Evolutionary conservation across 2,888 invertebrate genomes (phyloP), one percentile per base, ranked within the genome.

Genomic region (Neuroscelio doddi): DNA sequence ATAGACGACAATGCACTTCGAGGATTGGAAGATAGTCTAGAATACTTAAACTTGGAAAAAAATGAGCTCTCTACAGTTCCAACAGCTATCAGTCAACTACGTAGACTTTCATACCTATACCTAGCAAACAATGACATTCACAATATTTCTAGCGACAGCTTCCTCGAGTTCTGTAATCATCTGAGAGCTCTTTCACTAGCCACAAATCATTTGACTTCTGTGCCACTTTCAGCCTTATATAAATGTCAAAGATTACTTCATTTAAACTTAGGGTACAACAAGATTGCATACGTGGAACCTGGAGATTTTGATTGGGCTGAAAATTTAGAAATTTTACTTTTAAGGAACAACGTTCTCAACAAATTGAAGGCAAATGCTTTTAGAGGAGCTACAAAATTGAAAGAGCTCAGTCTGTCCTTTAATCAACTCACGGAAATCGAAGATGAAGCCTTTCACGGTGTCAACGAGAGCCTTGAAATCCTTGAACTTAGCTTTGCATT

Each of bases 331-430:
- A 95, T 94, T 70, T 88, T 96, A 64, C 88, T 95, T 72, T 86
- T 96, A 74, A 89, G 93, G 67, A 95, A 95, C 85, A 96, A 96
- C 83, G 90, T 92, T 82, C 90, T 96, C 70, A 91, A 92, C 27
- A 90, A 85, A 55, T 75, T 88, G 5, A 76, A 76, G 47, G 71
- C 78, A 0, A 70, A 79, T 14, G 74, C 80, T 9, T 84, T 84
- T 55, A 74, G 71, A 56, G 90, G 90, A 10, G 88, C 93, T 47
- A 90, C 90, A 68, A 90, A 92, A 71, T 88, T 97, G 71, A 92
- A 92, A 77, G 96, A 96, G 85, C 89, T 97, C 69, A 94, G 94
- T 85, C 86, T 97, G 70, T 96, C 96, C 80, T 95, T 96, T 85
- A 97, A 97, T 85, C 92, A 93, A 78, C 89, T 97, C 68, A 90